phyloP scores from a whole-genome alignment of 2,113 vertebrate genomes.

The Grammomys dolichurus region DNA sequence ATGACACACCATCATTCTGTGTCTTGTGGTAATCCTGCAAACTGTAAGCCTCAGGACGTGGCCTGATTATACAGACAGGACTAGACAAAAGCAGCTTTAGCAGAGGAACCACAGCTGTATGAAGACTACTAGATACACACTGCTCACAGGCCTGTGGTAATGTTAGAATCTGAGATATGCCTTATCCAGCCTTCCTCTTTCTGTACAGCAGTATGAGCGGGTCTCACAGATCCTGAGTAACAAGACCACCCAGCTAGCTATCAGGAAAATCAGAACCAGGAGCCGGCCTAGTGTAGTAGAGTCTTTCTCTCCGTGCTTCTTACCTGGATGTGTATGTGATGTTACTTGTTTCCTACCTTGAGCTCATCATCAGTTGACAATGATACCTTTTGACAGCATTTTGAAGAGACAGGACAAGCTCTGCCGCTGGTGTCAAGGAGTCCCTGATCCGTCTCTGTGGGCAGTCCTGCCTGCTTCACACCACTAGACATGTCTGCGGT shows the following conservation, averaged over 20 bases:
- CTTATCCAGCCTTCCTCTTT: conserved; percentile 2
- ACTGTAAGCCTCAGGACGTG: background rate
- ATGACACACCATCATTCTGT: conserved; percentile 56
- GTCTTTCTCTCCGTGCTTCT: background rate
- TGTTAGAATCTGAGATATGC: background rate
- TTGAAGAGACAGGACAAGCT: background rate
- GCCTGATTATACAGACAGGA: background rate
- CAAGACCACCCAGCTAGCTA: conserved; percentile 34
- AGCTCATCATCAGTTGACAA: background rate
- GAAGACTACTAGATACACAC: background rate
- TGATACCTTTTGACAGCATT: background rate
- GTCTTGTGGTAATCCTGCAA: conserved; percentile 47
- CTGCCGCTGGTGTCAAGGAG: too few species aligned
- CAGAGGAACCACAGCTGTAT: background rate
- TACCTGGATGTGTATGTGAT: background rate
- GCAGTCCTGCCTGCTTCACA: background rate
- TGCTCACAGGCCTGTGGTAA: background rate
- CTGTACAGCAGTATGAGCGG: background rate
- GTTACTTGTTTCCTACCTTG: background rate
- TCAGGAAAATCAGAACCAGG: background rate
- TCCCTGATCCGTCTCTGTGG: background rate
- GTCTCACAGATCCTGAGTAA: background rate
- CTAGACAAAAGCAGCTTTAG: conserved; percentile 46
- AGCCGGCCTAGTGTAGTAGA: background rate
- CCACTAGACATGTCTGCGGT: background rate